Base-by-base conservation (phyloP, 2,797 vertebrate genomes). In the Gymnodraco acuticeps region DNA sequence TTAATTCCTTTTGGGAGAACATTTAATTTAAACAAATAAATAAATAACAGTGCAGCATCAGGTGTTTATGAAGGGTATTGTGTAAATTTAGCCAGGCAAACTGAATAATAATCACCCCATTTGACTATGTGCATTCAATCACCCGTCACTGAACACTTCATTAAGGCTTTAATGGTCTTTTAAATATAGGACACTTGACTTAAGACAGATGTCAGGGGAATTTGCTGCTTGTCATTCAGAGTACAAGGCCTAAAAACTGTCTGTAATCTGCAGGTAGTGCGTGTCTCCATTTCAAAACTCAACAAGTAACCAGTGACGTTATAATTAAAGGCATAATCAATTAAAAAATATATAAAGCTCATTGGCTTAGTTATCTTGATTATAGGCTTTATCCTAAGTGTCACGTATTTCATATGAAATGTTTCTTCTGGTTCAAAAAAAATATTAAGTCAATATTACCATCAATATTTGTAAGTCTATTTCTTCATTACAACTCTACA, bases 21-120 rank as follows among this genome's bases (percentile, higher is more conserved):
- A 41, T 94, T 94, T 95, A 93, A 95, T 95, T 93, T 93, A 90
- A 94, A 92, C 87, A 93, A 93, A 94, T 94, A 94, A 92, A 94
- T 93, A 94, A 93, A 93, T 92, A 90, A 87, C 59, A 10, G 8
- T 15, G 81, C 87, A 55, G 84, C 88, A 91, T 90, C 92, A 94
- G 93, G 92, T 93, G 89, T 90, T 91, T 80, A 61, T 86, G 87
- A 83, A 90, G 90, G 89, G 85, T 84, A 91, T 88, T 93, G 92
- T 93, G 90, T 92, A 88, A 92, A 92, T 91, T 75, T 88, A 88
- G 86, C 84, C 71, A 46, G 87, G 84, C 88, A 92, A 88, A 90
- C 85, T 86, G 88, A 90, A 93, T 92, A 88, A 92, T 91, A 91
- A 93, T 93, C 83, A 82, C 78, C 82, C 77, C 75, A 84, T 92